Conservation (phyloP, 2,113 vertebrate species). For the Galbula dea region DNA sequence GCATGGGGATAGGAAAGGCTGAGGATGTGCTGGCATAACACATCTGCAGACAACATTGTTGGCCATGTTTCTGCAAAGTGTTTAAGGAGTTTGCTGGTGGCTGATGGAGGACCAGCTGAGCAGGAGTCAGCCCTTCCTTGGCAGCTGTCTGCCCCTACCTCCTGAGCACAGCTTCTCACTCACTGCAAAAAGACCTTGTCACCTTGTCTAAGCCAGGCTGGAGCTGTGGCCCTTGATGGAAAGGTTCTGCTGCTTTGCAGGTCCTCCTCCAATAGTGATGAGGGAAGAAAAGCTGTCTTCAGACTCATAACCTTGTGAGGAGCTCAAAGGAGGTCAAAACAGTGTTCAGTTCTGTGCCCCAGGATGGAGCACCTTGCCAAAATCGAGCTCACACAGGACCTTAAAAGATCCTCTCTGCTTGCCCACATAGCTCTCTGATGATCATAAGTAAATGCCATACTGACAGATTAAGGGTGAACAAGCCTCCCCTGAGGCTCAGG, state of each 20-base stretch:
- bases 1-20: not conserved
- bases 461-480: not conserved
- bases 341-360: not conserved
- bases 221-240: fast-evolving
- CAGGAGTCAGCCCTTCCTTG: not conserved
- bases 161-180: not conserved
- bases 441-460: not conserved
- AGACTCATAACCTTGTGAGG: not conserved
- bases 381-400: not conserved
- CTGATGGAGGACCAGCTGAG: not conserved
- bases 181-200: too few relatives aligned
- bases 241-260: fast-evolving
- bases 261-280: fast-evolving
- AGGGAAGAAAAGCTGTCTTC: not conserved
- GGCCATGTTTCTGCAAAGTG: fast-evolving
- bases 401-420: not conserved
- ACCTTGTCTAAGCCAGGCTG: too few relatives aligned
- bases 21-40: not conserved
- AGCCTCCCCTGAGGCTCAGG: not conserved
- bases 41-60: too few relatives aligned
- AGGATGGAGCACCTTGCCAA: too few relatives aligned
- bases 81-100: not conserved
- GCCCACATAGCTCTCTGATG: not conserved
- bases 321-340: not conserved
- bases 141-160: not conserved